Base-by-base conservation (phyloP, 92 coral and sea anemone species). In the Phenganax marumi region DNA sequence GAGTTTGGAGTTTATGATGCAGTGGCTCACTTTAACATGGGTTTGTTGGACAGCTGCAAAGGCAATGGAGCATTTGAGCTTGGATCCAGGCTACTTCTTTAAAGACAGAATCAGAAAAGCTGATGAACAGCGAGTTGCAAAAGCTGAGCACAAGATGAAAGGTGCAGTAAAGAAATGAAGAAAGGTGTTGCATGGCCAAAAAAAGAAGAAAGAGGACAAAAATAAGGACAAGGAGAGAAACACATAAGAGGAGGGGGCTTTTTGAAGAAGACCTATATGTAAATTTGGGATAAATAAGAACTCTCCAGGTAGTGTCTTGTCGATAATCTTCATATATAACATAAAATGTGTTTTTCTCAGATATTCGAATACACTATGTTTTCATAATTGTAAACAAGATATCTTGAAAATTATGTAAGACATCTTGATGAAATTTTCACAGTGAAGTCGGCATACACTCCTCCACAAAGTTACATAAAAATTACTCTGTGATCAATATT, bases 171-270 rank as follows among this genome's bases (percentile, higher is more conserved):
- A 54, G 60, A 54, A 54, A 54, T n/a, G 60, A 54, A 54, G 60
- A 54, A 54, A 54, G 60, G 60, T 54, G 10, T 54, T 54, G n/a
- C 60, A n/a, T n/a, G n/a, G n/a, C n/a, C n/a, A n/a, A n/a, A n/a
- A n/a, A n/a, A n/a, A n/a, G n/a, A n/a, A n/a, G 60, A 54, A 54
- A 54, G 60, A 54, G 60, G 60, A 54, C 60, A 54, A 54, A 54
- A n/a, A 54, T 10, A n/a, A 54, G n/a, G 60, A 54, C 11, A 54
- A 54, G n/a, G 60, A 54, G n/a, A n/a, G 60, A 54, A 54, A 54
- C 10, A 54, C 60, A 54, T 54, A 54, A 10, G 60, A 54, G 10
- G 60, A 10, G n/a, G 60, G 60, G 60, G 60, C 11, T n/a, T 54
- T 54, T n/a, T 54, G n/a, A n/a, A n/a, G n/a, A n/a, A 10, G 10